phyloP scores from a whole-genome alignment of 2,113 vertebrate species.

The Macrotis lagotis region DNA sequence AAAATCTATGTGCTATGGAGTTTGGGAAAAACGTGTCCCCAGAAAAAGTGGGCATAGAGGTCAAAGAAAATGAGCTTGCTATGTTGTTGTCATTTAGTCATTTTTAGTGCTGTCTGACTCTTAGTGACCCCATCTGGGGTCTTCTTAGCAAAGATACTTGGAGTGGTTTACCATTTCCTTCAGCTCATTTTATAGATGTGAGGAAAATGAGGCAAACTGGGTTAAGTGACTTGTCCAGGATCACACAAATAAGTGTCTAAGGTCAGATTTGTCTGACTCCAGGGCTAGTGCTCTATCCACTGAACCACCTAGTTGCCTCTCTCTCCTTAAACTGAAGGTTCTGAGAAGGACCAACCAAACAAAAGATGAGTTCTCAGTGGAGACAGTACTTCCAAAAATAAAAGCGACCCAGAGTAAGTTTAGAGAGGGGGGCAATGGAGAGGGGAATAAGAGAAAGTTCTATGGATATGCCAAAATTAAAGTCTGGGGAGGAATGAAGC shows the following conservation, averaged over 20 bases:
- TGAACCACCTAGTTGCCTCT: no score
- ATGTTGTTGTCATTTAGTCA: rapidly evolving
- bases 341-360: background rate
- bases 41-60: background rate
- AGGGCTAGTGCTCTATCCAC: background rate
- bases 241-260: background rate
- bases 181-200: background rate
- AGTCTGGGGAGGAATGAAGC: background rate
- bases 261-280: background rate
- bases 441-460: background rate
- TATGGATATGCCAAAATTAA: background rate
- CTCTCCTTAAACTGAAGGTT: background rate
- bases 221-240: background rate
- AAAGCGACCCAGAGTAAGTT: background rate
- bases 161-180: background rate
- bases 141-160: background rate
- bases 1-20: background rate
- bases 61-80: background rate
- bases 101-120: background rate
- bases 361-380: background rate
- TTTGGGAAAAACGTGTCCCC: background rate
- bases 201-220: background rate
- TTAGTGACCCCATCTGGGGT: background rate
- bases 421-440: rapidly evolving
- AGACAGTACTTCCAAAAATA: background rate